A percentile compares a stretch with the other conserved stretches of the same genome.
Evolutionary conservation across 2,888 invertebrate species (phyloP).

Genomic region (Orthosia incerta): DNA sequence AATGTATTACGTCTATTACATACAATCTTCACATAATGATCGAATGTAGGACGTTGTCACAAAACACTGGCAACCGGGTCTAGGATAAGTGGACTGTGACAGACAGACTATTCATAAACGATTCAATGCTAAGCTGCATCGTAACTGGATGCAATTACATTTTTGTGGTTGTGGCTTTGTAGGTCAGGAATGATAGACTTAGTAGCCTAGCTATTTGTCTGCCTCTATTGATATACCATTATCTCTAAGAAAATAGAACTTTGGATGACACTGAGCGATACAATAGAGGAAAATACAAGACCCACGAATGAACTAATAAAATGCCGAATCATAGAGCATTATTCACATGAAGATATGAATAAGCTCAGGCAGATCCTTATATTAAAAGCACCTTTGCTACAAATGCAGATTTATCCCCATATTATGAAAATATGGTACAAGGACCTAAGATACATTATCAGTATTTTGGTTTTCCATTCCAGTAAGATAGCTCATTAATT

Average conservation of each 20-base stretch:
- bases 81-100: conserved; percentile 46
- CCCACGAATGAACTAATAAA: neutral
- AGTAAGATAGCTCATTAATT: neutral
- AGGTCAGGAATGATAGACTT: conserved; percentile 11
- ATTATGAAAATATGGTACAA: neutral
- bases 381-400: neutral
- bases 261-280: neutral
- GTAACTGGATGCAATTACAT: conserved; percentile 30
- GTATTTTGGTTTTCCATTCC: neutral
- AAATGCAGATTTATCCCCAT: neutral
- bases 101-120: conserved; percentile 33
- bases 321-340: neutral
- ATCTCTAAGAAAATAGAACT: neutral
- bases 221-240: neutral
- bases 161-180: conserved; percentile 28
- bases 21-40: conserved; percentile 47
- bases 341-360: too few relatives aligned
- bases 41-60: conserved; percentile 40
- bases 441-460: too few relatives aligned
- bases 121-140: conserved; percentile 40
- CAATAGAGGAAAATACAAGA: neutral
- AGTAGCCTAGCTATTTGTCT: conserved; percentile 1
- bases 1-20: conserved; percentile 21
- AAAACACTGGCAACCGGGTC: conserved; percentile 43
- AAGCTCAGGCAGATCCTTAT: neutral